Percentiles rank a stretch among this genome's conserved stretches.
phyloP scores from a whole-genome alignment of 2,113 vertebrate genomes.

The Oryzias melastigma region DNA sequence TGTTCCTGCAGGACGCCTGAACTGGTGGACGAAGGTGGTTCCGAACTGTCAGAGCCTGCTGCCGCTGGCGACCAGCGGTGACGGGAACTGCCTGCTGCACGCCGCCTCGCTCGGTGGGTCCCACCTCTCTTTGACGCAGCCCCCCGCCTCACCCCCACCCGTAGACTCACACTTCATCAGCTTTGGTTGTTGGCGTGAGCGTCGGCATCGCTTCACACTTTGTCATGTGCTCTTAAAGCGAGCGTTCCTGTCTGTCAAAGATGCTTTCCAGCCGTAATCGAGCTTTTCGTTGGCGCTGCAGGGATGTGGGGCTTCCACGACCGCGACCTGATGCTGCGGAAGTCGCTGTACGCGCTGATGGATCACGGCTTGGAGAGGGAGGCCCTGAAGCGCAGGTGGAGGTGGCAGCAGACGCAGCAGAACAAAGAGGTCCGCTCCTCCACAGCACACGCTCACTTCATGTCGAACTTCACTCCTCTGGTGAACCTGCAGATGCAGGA shows the following conservation, averaged over 20 bases:
- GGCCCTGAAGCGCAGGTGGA: constrained; percentile 88
- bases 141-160: background rate
- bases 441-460: background rate
- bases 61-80: constrained; percentile 92
- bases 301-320: constrained; percentile 99
- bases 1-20: constrained; percentile 84
- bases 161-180: constrained; percentile 20
- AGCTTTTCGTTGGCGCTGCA: constrained; percentile 36
- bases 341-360: constrained; percentile 90
- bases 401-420: constrained; percentile 97
- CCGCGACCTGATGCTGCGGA: constrained; percentile 90
- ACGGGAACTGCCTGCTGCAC: constrained; percentile 94
- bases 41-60: constrained; percentile 90
- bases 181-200: constrained; percentile 20
- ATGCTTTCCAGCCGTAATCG: fast-evolving
- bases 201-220: no score
- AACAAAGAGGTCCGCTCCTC: constrained; percentile 89
- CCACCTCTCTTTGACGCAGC: constrained; percentile 21
- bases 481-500: background rate
- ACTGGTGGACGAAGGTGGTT: constrained; percentile 94
- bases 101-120: constrained; percentile 92
- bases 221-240: constrained; percentile 1
- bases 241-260: constrained; percentile 3
- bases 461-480: background rate
- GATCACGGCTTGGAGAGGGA: constrained; percentile 88